Conservation (phyloP, 1,140 invertebrate species). For the Drosophila prosaltans region DNA sequence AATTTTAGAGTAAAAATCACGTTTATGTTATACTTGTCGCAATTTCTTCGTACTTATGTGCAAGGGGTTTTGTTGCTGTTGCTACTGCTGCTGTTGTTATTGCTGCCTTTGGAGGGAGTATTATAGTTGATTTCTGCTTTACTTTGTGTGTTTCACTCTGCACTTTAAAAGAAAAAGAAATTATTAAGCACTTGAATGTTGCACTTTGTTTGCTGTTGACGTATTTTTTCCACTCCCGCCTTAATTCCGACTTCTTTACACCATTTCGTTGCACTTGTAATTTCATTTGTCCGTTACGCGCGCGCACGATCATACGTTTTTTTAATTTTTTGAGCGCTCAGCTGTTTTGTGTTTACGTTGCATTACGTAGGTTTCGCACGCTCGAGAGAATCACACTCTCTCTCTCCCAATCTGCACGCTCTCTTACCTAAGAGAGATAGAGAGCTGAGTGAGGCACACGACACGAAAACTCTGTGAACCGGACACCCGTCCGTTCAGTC, state of each 20-base stretch:
- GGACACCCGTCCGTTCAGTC: conserved; percentile 38
- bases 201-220: conserved; percentile 5
- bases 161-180: conserved; percentile 39
- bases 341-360: conserved; percentile 76
- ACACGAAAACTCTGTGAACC: conserved; percentile 15
- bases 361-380: conserved; percentile 48
- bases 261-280: conserved; percentile 36
- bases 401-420: conserved; percentile 6
- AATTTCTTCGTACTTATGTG: conserved; percentile 57
- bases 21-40: conserved; percentile 24
- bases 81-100: conserved; percentile 50
- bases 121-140: conserved; percentile 45
- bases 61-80: conserved; percentile 24
- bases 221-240: conserved; percentile 31
- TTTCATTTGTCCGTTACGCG: conserved; percentile 47
- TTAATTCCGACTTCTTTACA: conserved; percentile 35
- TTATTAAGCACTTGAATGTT: background rate
- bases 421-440: conserved; percentile 35
- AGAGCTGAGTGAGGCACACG: conserved; percentile 26
- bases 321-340: conserved; percentile 39
- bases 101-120: conserved; percentile 20
- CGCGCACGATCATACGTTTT: conserved; percentile 67
- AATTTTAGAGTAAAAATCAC: conserved; percentile 53
- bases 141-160: conserved; percentile 35
- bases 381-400: conserved; percentile 26